Percentiles rank a stretch among this genome's conserved stretches.
Evolutionary conservation across 1,140 invertebrate species (phyloP).

Genomic region (Drosophila nannoptera): DNA sequence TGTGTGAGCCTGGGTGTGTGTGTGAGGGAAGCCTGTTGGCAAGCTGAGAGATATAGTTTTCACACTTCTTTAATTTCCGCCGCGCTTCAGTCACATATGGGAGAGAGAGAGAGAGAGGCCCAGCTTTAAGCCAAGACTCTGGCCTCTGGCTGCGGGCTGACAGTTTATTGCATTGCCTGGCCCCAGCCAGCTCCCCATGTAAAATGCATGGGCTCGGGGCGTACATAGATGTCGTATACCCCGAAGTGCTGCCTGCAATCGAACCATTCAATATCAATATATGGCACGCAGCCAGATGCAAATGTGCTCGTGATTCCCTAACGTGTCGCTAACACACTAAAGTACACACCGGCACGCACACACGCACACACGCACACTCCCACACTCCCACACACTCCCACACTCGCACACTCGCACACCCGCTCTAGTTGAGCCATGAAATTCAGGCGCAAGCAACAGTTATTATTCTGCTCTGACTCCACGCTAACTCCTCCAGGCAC

Average conservation of each 20-base stretch:
- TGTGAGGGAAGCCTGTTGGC: conserved; percentile 22
- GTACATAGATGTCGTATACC: not conserved
- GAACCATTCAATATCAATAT: not conserved
- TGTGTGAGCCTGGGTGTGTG: conserved; percentile 15
- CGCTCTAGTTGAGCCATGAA: no score
- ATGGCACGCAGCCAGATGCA: conserved; percentile 42
- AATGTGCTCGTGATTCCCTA: conserved; percentile 47
- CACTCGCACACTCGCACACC: no score
- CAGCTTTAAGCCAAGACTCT: no score
- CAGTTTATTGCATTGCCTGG: no score
- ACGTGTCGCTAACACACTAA: conserved; percentile 21
- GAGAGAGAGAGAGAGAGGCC: no score
- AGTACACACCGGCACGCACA: not conserved
- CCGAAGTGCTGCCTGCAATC: not conserved
- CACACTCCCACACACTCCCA: not conserved
- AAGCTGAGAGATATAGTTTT: no score
- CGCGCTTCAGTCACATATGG: no score
- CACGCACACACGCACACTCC: not conserved
- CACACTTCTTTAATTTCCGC: no score
- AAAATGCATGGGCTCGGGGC: not conserved
- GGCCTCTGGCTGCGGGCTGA: no score
- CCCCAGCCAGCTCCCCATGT: not conserved
- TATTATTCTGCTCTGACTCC: no score
- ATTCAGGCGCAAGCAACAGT: conserved; percentile 49
- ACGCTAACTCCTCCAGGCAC: no score